Evolutionary conservation across 1,140 invertebrate species (phyloP).

Genomic region (Drosophila gunungcola): DNA sequence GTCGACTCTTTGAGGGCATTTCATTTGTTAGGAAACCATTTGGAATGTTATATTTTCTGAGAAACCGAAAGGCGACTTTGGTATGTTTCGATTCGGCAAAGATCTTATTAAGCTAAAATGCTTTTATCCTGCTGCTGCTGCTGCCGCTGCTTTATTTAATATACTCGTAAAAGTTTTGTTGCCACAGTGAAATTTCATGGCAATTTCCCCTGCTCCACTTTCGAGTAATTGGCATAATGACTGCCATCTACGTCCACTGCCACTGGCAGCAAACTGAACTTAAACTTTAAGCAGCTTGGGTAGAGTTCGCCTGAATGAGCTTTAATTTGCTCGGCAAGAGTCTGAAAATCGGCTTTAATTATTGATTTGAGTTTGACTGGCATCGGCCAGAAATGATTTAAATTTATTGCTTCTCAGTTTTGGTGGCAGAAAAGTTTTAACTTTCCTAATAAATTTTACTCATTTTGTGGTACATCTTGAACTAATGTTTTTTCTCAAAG

Average conservation of each 20-base stretch:
- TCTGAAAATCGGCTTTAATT: conserved; percentile 14
- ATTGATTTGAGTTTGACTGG: conserved; percentile 22
- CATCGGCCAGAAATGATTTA: conserved; percentile 1
- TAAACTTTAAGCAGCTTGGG: conserved; percentile 38
- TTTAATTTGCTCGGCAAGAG: conserved; percentile 4
- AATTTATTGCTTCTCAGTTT: conserved; percentile 10
- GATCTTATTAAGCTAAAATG: conserved; percentile 24
- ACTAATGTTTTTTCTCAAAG: too few relatives aligned
- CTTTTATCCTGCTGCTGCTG: conserved; percentile 16
- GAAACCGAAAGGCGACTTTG: conserved; percentile 9
- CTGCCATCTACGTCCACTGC: conserved; percentile 21
- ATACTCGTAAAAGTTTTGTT: conserved; percentile 53
- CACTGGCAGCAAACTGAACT: conserved; percentile 28
- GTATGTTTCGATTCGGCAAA: conserved; percentile 14
- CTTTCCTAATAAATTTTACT: neutral
- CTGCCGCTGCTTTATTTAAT: conserved; percentile 38
- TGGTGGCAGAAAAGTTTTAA: neutral
- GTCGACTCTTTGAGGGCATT: conserved; percentile 5
- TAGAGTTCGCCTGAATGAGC: neutral
- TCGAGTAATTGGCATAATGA: conserved; percentile 46
- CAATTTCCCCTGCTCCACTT: neutral
- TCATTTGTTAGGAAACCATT: conserved; percentile 16
- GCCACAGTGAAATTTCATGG: conserved; percentile 44
- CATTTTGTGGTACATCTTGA: neutral
- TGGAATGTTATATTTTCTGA: conserved; percentile 18